Evolutionary conservation across 2,113 vertebrate genomes (phyloP).

Genomic region (Pituophis catenifer): DNA sequence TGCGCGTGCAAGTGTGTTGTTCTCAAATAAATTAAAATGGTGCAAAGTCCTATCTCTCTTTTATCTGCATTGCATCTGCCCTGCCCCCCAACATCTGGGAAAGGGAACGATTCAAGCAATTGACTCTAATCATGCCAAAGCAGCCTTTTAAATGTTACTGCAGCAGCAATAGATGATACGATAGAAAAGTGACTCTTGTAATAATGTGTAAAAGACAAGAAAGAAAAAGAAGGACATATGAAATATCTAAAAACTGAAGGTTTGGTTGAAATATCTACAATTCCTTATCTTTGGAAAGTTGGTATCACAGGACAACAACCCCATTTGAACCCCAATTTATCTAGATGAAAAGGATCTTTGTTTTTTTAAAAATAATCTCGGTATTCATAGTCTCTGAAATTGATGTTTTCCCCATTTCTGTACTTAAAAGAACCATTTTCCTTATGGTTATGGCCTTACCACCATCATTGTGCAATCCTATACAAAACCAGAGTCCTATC

Average conservation of each 20-base stretch:
- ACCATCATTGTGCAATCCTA: no score
- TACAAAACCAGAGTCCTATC: background rate
- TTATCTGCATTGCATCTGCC: background rate
- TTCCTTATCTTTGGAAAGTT: background rate
- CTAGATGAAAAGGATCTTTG: background rate
- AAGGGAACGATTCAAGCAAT: background rate
- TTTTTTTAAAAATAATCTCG: background rate
- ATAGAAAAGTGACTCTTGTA: background rate
- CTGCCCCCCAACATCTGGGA: background rate
- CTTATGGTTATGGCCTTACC: background rate
- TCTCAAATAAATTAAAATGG: background rate
- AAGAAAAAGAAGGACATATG: background rate
- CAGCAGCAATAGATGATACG: background rate
- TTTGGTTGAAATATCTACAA: background rate
- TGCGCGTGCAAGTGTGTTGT: background rate
- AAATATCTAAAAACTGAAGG: background rate
- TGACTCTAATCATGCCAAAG: background rate
- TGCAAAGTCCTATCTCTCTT: background rate
- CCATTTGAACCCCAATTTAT: background rate
- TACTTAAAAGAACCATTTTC: background rate
- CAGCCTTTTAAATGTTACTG: background rate
- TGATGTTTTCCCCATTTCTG: background rate
- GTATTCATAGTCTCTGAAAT: background rate
- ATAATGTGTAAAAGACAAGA: background rate
- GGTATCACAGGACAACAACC: background rate